These are phyloP conservation scores for Stomatorhinus walkeri DNA, from an alignment of 2,797 vertebrate genomes.

Conservation along the genomic window DNA sequence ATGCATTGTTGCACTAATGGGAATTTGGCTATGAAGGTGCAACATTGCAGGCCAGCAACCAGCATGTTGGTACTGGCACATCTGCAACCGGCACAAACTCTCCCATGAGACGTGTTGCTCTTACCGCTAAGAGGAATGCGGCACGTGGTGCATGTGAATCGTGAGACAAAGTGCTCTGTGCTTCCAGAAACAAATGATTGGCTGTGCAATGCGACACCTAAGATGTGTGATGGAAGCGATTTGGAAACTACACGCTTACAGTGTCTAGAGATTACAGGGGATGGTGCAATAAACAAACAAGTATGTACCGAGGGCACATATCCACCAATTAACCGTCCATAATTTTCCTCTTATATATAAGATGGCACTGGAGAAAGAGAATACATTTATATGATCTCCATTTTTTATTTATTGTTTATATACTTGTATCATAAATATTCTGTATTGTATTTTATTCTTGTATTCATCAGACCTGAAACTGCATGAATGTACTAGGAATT, in stretches of 20 bases:
- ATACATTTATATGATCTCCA: background rate
- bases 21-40: background rate
- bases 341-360: too few relatives aligned
- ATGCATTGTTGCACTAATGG: background rate
- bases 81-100: background rate
- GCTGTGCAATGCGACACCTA: background rate
- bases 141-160: background rate
- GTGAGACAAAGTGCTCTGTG: background rate
- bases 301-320: too few relatives aligned
- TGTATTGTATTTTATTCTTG: background rate
- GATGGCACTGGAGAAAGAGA: background rate
- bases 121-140: background rate
- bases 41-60: background rate
- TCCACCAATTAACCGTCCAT: background rate
- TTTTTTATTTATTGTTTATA: background rate
- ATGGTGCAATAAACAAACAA: background rate
- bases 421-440: background rate
- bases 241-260: background rate
- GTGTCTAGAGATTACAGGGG: background rate
- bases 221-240: background rate
- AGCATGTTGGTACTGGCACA: background rate
- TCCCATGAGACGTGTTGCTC: background rate
- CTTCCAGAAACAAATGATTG: background rate
- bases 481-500: background rate
- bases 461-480: too few relatives aligned